These are phyloP conservation scores for Carabus problematicus DNA, from an alignment of 2,888 invertebrate genomes.

Conservation along the genomic window DNA sequence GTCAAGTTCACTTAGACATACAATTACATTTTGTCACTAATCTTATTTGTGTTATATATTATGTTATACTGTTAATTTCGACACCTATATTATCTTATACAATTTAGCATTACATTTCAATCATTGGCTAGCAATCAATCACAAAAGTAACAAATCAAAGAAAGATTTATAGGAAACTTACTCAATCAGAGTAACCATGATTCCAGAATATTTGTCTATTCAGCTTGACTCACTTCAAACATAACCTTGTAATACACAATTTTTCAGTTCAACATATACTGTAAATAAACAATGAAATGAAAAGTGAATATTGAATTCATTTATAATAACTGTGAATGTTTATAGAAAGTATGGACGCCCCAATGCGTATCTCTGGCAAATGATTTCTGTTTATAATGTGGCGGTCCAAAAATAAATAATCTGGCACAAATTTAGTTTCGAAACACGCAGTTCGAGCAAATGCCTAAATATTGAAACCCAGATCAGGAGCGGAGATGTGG, in stretches of 20 bases:
- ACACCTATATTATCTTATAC: neutral
- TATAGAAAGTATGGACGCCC: no score
- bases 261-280: no score
- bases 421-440: slow-evolving; percentile 18
- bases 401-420: slow-evolving; percentile 14
- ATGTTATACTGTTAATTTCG: neutral
- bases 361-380: no score
- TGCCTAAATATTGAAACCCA: slow-evolving; percentile 29
- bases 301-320: no score
- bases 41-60: neutral
- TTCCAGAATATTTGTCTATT: neutral
- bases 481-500: neutral
- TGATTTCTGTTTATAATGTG: no score
- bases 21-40: neutral
- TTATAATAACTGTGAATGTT: no score
- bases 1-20: no score
- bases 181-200: slow-evolving; percentile 16
- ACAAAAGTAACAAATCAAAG: neutral
- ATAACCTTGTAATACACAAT: no score
- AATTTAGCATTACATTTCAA: no score
- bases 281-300: no score
- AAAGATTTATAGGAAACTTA: slow-evolving; percentile 11
- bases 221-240: neutral
- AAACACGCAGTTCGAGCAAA: slow-evolving; percentile 21
- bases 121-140: neutral